Evolutionary conservation across 2,113 vertebrate species (phyloP), one percentile per base, ranked within the genome.

Genomic region (Xiphophorus couchianus): DNA sequence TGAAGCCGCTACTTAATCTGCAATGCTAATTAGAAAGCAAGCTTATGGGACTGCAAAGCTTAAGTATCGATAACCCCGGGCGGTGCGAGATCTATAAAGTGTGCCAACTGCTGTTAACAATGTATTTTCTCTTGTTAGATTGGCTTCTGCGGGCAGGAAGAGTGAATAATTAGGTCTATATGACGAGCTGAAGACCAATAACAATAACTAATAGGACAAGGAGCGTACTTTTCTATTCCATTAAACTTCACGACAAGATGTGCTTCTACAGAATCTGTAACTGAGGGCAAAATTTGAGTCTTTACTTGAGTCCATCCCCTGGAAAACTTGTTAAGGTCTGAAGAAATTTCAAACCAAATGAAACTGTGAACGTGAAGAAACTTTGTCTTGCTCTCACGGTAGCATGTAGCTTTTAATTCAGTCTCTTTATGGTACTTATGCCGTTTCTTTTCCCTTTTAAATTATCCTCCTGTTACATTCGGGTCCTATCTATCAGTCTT

Each of bases 21-120:
- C 85, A 88, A 93, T 91, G 90, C 92, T 94, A 94, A 94, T 94
- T 94, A 91, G 89, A 91, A 89, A 84, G 83, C 75, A 79, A 87
- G 81, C 83, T 91, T 88, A 87, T 92, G 88, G 94, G 93, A 93
- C 93, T 93, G 89, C 88, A 84, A 85, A 92, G 89, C 93, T 92
- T 88, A 92, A 92, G 90, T 92, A 89, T 92, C 77, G 77, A 85
- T 90, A 92, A 92, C 92, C 89, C 68, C 22, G 58, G 89, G 91
- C 88, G 76, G 81, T 62, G 77, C 27, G 81, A 74, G 87, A 66
- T 84, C 90, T 89, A 73, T 83, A 81, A 78, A 84, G 86, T 84
- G 79, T 75, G 71, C 76, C 78, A 77, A 35, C 79, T 72, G 90
- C 83, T 92, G 88, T 94, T 92, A 91, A 88, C 87, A 83, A 88